These are phyloP conservation scores for Xiphophorus maculatus DNA, from an alignment of 2,113 vertebrate genomes.

Conservation along the genomic window DNA sequence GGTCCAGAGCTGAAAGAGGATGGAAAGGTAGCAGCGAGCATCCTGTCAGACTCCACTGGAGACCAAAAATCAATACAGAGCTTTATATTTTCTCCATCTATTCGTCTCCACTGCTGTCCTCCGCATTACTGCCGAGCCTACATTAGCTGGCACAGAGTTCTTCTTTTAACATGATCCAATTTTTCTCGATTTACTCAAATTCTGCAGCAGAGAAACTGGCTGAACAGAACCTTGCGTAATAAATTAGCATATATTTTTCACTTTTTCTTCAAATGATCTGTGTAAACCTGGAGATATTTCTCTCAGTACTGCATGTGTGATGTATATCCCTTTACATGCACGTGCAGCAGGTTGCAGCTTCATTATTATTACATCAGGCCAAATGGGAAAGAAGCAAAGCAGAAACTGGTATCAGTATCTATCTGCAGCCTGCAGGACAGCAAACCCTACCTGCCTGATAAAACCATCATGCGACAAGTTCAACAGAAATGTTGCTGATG, in stretches of 20 bases:
- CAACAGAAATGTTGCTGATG: background rate
- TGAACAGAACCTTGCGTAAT: background rate
- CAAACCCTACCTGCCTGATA: background rate
- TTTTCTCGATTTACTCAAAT: conserved; percentile 8
- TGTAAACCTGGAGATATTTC: background rate
- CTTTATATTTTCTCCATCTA: conserved; percentile 69
- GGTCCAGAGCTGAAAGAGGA: conserved; percentile 35
- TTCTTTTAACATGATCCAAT: conserved; percentile 7
- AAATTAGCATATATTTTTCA: background rate
- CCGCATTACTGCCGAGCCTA: conserved; percentile 19
- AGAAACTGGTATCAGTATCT: background rate
- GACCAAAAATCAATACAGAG: conserved; percentile 72
- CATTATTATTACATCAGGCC: background rate
- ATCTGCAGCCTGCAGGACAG: background rate
- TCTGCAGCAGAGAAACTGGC: background rate
- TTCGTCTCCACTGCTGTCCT: conserved; percentile 38
- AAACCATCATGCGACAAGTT: background rate
- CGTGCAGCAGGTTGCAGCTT: background rate
- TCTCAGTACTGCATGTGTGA: background rate
- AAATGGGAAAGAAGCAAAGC: background rate
- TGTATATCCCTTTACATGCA: background rate
- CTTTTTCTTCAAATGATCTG: background rate
- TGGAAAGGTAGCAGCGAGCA: conserved; percentile 44
- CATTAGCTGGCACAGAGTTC: conserved; percentile 19
- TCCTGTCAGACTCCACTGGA: conserved; percentile 63